A percentile compares a stretch with the other conserved stretches of the same genome.
Evolutionary conservation across 2,113 vertebrate genomes (phyloP).

Genomic region (Argyrosomus japonicus): DNA sequence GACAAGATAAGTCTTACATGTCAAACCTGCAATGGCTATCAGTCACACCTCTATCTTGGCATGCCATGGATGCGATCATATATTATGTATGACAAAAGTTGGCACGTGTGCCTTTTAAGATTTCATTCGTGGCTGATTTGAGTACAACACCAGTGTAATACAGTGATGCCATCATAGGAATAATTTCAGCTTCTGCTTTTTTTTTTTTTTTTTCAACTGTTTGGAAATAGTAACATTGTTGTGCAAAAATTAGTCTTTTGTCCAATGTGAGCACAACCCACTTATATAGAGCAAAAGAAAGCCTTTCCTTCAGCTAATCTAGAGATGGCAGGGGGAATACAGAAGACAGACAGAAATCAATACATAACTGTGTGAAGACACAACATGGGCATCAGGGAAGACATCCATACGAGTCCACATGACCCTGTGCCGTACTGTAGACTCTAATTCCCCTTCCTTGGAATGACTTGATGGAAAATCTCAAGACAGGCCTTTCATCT

Average conservation of each 20-base stretch:
- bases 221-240: neutral
- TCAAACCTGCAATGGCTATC: constrained; percentile 10
- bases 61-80: constrained; percentile 22
- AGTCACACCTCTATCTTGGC: constrained; percentile 26
- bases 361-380: neutral
- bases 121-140: neutral
- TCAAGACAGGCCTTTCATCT: constrained; percentile 38
- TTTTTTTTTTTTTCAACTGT: neutral
- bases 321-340: neutral
- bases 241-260: too few species aligned
- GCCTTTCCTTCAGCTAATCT: neutral
- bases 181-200: neutral
- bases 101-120: constrained; percentile 16
- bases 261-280: neutral
- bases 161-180: neutral
- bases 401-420: neutral
- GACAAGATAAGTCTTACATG: constrained; percentile 6
- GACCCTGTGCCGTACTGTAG: neutral
- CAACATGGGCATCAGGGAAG: neutral
- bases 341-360: neutral
- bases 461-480: constrained; percentile 23
- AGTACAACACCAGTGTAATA: neutral
- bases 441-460: neutral
- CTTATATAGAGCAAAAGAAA: neutral
- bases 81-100: constrained; percentile 52